Conservation (phyloP, 2,797 vertebrate species). For the Gouania willdenowi region DNA sequence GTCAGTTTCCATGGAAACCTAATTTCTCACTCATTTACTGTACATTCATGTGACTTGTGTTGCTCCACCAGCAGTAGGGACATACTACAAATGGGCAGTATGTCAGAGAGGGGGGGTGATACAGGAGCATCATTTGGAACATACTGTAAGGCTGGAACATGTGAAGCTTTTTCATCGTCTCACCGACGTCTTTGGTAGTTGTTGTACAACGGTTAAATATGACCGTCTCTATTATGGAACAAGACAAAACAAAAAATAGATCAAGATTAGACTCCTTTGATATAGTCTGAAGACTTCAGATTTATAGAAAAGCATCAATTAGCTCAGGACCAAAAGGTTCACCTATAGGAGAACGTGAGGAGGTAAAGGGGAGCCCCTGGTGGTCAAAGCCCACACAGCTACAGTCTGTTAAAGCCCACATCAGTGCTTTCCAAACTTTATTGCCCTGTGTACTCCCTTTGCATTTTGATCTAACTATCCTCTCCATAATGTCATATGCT, state of each 20-base stretch:
- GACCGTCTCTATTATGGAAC: constrained; percentile 18
- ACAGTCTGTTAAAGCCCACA: background rate
- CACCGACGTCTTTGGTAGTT: constrained; percentile 30
- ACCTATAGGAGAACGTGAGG: constrained; percentile 18
- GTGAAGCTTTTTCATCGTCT: constrained; percentile 5
- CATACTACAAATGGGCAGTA: constrained; percentile 20
- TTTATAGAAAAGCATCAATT: constrained; percentile 42
- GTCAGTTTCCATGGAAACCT: constrained; percentile 72
- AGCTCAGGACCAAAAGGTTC: constrained; percentile 44
- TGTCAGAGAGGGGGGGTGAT: constrained; percentile 12
- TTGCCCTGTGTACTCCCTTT: too few relatives aligned
- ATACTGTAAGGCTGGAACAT: constrained; percentile 6
- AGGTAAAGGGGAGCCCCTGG: constrained; percentile 65
- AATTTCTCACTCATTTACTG: constrained; percentile 40
- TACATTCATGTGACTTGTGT: constrained; percentile 21
- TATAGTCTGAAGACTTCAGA: constrained; percentile 49
- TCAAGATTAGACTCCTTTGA: constrained; percentile 39
- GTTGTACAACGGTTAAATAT: constrained; percentile 32
- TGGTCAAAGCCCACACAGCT: constrained; percentile 44
- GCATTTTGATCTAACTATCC: too few relatives aligned
- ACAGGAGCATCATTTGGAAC: background rate
- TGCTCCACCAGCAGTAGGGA: constrained; percentile 14
- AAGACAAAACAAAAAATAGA: constrained; percentile 40
- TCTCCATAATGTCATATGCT: too few relatives aligned
- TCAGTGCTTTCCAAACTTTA: too few relatives aligned